phyloP scores from a whole-genome alignment of 2,888 invertebrate genomes.

The Sceliomorpha sp. region DNA sequence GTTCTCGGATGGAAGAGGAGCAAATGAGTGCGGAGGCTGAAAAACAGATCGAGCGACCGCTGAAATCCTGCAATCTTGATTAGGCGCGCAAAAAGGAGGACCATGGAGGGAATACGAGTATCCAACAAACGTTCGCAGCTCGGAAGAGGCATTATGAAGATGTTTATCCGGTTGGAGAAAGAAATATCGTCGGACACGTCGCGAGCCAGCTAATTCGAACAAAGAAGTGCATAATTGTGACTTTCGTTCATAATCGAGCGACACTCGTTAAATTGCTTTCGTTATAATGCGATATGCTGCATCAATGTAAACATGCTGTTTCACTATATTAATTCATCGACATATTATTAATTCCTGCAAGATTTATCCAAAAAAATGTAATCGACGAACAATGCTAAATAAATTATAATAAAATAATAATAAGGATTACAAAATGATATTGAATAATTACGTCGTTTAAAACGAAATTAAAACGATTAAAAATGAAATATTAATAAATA shows the following conservation, averaged over 20 bases:
- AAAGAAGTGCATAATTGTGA: slow-evolving; percentile 34
- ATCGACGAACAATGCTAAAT: no score
- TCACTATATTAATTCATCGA: no score
- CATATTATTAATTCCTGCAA: no score
- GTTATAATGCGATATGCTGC: no score
- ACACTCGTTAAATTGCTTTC: no score
- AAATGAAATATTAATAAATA: no score
- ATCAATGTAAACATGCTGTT: no score
- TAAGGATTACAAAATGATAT: no score
- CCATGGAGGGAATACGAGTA: slow-evolving; percentile 47
- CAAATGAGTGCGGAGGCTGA: slow-evolving; percentile 49
- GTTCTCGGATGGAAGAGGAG: slow-evolving; percentile 39
- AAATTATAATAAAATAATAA: no score
- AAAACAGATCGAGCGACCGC: slow-evolving; percentile 44
- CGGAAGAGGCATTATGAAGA: slow-evolving; percentile 47
- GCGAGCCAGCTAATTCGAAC: slow-evolving; percentile 26
- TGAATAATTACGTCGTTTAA: no score
- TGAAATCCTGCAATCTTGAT: slow-evolving; percentile 55
- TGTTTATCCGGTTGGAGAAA: slow-evolving; percentile 42
- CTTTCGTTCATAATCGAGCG: slow-evolving; percentile 8
- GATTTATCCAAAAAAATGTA: no score
- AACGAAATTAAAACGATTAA: no score
- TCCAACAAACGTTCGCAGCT: slow-evolving; percentile 48
- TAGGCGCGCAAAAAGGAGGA: slow-evolving; percentile 45
- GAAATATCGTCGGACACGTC: slow-evolving; percentile 22